Percentiles rank a stretch among this genome's conserved stretches.
Evolutionary conservation across 92 coral and sea anemone species (phyloP).

Genomic region (Galaxea fascicularis): DNA sequence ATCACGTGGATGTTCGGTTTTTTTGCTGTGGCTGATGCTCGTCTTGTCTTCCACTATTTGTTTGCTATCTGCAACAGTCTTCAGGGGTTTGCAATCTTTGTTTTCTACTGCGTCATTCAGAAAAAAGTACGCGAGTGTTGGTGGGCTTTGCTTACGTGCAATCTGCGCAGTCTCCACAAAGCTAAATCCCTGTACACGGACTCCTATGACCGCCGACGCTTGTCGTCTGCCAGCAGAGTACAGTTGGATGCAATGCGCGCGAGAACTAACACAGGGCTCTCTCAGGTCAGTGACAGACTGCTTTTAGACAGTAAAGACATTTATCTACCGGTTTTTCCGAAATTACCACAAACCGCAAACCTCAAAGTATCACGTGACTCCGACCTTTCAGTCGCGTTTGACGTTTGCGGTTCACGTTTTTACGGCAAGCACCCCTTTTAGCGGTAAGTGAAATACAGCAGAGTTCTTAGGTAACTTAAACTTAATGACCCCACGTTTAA

Average conservation of each 20-base stretch:
- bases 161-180: conserved; percentile 80
- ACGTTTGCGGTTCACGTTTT: too few relatives aligned
- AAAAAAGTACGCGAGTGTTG: conserved; percentile 96
- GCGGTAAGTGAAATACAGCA: too few relatives aligned
- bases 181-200: conserved; percentile 87
- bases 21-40: conserved; percentile 86
- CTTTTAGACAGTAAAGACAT: too few relatives aligned
- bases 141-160: conserved; percentile 91
- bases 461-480: too few relatives aligned
- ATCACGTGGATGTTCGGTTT: conserved; percentile 96
- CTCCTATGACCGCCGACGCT: conserved; percentile 91
- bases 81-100: conserved; percentile 94
- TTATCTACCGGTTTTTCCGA: too few relatives aligned
- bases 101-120: conserved; percentile 96
- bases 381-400: too few relatives aligned
- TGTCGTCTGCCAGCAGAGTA: conserved; percentile 86
- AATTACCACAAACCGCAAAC: too few relatives aligned
- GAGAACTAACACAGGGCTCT: conserved; percentile 76
- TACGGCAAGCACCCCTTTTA: too few relatives aligned
- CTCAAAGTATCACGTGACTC: too few relatives aligned
- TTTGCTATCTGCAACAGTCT: conserved; percentile 90
- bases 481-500: too few relatives aligned
- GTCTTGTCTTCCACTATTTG: conserved; percentile 86
- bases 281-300: conserved; percentile 64
- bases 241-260: conserved; percentile 90